These are phyloP conservation scores for Malurus splendens DNA, from an alignment of 2,797 vertebrate species.

Conservation along the genomic window DNA sequence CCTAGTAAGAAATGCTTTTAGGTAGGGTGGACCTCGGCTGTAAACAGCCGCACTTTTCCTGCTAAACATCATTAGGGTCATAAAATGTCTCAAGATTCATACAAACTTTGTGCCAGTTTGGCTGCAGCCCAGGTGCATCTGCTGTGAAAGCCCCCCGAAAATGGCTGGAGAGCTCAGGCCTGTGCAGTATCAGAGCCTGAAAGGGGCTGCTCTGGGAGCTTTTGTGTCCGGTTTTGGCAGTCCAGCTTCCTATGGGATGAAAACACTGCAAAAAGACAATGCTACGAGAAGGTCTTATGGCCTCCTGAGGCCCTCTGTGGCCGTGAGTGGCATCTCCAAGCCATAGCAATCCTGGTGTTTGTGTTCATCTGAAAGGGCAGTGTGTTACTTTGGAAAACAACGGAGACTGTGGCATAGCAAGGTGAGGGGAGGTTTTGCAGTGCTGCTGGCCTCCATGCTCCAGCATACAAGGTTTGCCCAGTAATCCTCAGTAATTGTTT, in stretches of 20 bases:
- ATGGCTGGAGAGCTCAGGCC: neutral
- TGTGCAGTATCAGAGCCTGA: neutral
- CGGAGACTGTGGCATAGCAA: neutral
- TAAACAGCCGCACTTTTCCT: slow-evolving; percentile 34
- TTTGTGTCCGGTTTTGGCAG: neutral
- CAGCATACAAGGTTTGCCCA: neutral
- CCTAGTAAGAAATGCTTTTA: slow-evolving; percentile 13
- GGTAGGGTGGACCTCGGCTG: neutral
- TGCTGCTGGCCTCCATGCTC: neutral
- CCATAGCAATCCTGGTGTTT: neutral
- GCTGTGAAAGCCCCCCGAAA: neutral
- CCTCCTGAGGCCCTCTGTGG: neutral
- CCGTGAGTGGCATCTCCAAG: neutral
- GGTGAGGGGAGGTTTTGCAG: neutral
- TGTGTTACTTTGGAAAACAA: neutral
- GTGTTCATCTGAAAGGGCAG: neutral
- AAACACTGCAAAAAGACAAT: neutral
- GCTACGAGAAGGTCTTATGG: neutral
- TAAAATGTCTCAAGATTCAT: slow-evolving; percentile 41
- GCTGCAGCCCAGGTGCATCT: neutral
- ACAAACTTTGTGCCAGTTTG: slow-evolving; percentile 24
- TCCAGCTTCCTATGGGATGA: neutral
- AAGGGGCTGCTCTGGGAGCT: neutral
- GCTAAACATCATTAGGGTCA: slow-evolving; percentile 39
- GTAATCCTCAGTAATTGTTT: neutral